Conservation (phyloP, 2,888 invertebrate species). For the Bombylius discolor region DNA sequence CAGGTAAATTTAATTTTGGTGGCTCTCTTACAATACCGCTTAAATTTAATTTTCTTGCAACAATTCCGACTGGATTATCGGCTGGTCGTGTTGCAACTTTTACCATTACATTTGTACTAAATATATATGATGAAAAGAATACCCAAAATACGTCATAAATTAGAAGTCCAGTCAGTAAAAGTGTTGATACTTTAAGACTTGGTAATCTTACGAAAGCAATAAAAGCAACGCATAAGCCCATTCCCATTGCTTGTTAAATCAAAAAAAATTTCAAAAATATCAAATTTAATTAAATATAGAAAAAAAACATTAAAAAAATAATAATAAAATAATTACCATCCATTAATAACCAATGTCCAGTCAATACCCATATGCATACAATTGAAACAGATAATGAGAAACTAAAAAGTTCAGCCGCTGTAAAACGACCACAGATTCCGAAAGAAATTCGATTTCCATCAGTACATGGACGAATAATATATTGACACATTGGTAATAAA, state of each 20-base stretch:
- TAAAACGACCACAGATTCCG: slow-evolving; percentile 85
- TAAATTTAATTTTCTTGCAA: slow-evolving; percentile 83
- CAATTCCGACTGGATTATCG: slow-evolving; percentile 85
- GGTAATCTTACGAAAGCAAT: slow-evolving; percentile 93
- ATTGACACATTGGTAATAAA: slow-evolving; percentile 94
- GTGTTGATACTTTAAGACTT: slow-evolving; percentile 88
- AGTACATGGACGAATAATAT: slow-evolving; percentile 73
- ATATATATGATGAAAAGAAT: slow-evolving; percentile 95
- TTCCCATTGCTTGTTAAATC: slow-evolving; percentile 69
- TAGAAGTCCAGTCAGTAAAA: slow-evolving; percentile 82
- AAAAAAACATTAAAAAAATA: not conserved
- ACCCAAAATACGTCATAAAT: slow-evolving; percentile 99
- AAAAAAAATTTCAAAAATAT: not conserved
- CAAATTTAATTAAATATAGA: not conserved
- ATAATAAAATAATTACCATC: slow-evolving; percentile 49
- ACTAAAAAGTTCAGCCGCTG: slow-evolving; percentile 85
- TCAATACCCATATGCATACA: slow-evolving; percentile 94
- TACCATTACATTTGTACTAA: slow-evolving; percentile 98
- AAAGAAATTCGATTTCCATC: slow-evolving; percentile 77
- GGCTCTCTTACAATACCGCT: slow-evolving; percentile 83
- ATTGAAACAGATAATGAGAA: slow-evolving; percentile 84
- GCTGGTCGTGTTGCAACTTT: slow-evolving; percentile 79
- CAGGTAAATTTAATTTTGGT: slow-evolving; percentile 89
- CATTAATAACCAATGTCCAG: slow-evolving; percentile 97
- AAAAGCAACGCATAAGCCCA: slow-evolving; percentile 96